These are phyloP conservation scores for Drosophila busckii DNA, from an alignment of 1,140 invertebrate genomes.

Conservation along the genomic window DNA sequence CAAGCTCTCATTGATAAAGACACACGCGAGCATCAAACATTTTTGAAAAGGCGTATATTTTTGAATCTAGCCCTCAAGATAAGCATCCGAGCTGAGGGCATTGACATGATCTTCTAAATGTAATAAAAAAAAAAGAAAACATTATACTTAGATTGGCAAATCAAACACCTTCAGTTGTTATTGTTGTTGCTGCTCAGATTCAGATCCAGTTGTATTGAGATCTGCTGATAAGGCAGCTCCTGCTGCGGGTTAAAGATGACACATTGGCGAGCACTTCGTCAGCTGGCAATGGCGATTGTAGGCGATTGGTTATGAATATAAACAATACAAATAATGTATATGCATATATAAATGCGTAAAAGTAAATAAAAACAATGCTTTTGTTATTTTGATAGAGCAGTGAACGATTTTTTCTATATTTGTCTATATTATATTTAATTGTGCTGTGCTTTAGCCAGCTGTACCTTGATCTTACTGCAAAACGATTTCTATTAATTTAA, in stretches of 20 bases:
- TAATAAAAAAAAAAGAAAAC: no score
- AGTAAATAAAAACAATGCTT: slow-evolving; percentile 45
- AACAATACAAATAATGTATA: slow-evolving; percentile 3
- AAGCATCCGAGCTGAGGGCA: slow-evolving; percentile 17
- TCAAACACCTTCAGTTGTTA: not conserved
- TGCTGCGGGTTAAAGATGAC: slow-evolving; percentile 26
- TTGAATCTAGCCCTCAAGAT: slow-evolving; percentile 3
- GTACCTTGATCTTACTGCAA: slow-evolving; percentile 69
- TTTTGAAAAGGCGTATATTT: slow-evolving; percentile 22
- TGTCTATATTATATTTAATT: slow-evolving; percentile 38
- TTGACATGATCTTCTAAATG: slow-evolving; percentile 29
- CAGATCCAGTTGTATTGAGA: not conserved
- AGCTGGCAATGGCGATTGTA: slow-evolving; percentile 24
- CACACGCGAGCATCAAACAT: slow-evolving; percentile 19
- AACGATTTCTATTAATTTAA: slow-evolving; percentile 41
- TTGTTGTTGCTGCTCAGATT: not conserved
- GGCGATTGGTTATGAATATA: slow-evolving; percentile 24
- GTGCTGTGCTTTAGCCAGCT: slow-evolving; percentile 27
- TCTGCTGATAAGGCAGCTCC: slow-evolving; percentile 7
- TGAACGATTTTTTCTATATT: slow-evolving; percentile 23
- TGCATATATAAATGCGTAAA: slow-evolving; percentile 10
- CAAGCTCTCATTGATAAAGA: no score
- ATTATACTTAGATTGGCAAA: not conserved
- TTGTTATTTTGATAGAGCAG: slow-evolving; percentile 54
- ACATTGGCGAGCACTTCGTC: slow-evolving; percentile 32